phyloP scores from a whole-genome alignment of 2,113 vertebrate species.

The Furnarius figulus region DNA sequence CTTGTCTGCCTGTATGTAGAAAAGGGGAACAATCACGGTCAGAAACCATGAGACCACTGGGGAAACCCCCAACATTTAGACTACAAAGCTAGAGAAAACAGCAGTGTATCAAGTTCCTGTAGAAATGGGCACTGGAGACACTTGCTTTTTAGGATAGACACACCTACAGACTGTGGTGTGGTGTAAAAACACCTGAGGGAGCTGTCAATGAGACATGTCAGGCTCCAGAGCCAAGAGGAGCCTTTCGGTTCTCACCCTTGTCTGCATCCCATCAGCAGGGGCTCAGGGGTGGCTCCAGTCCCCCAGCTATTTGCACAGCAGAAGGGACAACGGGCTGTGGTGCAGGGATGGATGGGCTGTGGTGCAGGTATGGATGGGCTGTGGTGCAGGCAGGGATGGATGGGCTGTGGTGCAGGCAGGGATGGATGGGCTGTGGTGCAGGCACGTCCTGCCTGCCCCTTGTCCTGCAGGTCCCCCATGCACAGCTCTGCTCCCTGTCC shows the following conservation, averaged over 20 bases:
- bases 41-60: neutral
- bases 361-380: neutral
- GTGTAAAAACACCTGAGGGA: neutral
- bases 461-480: too few relatives aligned
- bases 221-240: neutral
- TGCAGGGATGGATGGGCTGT: neutral
- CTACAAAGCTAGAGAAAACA: neutral
- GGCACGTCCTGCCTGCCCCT: neutral
- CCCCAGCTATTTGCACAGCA: rapidly evolving
- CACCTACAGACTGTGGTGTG: neutral
- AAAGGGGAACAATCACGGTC: rapidly evolving
- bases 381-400: neutral
- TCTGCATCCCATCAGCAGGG: neutral
- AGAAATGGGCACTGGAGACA: neutral
- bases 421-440: neutral
- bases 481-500: neutral
- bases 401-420: neutral
- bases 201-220: neutral
- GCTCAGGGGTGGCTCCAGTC: neutral
- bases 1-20: neutral
- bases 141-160: neutral
- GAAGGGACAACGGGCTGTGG: neutral
- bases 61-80: neutral
- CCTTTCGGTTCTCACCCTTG: neutral
- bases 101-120: neutral